Conservation (phyloP, 2,113 vertebrate genomes). For the Oryzias javanicus region DNA sequence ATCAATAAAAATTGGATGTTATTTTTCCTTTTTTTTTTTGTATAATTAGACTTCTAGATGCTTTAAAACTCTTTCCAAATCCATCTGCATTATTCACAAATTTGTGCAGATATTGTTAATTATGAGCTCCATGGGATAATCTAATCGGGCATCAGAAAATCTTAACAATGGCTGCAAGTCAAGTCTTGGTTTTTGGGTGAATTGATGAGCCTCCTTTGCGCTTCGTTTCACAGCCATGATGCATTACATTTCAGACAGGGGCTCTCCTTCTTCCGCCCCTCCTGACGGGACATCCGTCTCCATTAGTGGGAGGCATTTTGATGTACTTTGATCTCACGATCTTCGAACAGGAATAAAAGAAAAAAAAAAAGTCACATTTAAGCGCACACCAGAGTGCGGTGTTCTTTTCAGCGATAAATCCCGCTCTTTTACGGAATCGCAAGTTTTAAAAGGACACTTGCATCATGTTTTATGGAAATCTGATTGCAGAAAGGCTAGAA, state of each 20-base stretch:
- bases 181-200: slow-evolving; percentile 10
- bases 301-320: slow-evolving; percentile 38
- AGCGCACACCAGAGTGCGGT: not conserved
- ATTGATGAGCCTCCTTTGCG: slow-evolving; percentile 22
- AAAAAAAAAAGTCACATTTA: slow-evolving; percentile 17
- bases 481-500: not conserved
- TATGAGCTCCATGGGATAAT: too few relatives aligned
- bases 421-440: not conserved
- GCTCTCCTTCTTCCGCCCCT: slow-evolving; percentile 22
- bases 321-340: slow-evolving; percentile 16
- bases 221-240: slow-evolving; percentile 30
- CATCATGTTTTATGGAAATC: not conserved
- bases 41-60: too few relatives aligned
- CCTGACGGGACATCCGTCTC: slow-evolving; percentile 54
- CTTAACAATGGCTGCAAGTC: too few relatives aligned
- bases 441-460: not conserved
- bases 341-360: slow-evolving; percentile 21
- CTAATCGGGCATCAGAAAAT: too few relatives aligned
- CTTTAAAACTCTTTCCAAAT: too few relatives aligned
- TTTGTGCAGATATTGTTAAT: too few relatives aligned
- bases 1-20: too few relatives aligned
- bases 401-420: not conserved
- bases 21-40: too few relatives aligned
- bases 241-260: slow-evolving; percentile 24
- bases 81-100: too few relatives aligned